Conservation (phyloP, 92 coral and sea anemone species). For the Virgularia gustaviana region DNA sequence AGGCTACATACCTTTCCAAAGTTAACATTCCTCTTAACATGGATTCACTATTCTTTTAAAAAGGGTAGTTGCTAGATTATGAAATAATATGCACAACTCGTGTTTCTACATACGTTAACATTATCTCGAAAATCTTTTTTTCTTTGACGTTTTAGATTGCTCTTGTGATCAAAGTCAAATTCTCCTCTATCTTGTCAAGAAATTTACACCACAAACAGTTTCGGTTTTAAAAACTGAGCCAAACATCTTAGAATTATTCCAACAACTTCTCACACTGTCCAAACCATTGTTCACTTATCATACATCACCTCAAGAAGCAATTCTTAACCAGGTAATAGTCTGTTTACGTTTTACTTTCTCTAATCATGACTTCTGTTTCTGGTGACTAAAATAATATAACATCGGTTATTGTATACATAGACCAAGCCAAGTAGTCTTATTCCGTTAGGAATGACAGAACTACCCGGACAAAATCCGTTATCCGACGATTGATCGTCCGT, state of each 20-base stretch:
- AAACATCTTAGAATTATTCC: slow-evolving; percentile 45
- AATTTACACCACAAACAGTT: slow-evolving; percentile 65
- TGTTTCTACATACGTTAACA: background rate
- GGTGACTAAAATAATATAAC: too few species aligned
- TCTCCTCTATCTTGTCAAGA: slow-evolving; percentile 45
- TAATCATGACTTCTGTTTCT: background rate
- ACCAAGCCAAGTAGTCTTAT: too few species aligned
- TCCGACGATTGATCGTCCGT: too few species aligned
- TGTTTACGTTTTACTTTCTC: background rate
- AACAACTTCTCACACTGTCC: slow-evolving; percentile 42
- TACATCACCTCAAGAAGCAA: slow-evolving; percentile 50
- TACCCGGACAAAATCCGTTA: too few species aligned
- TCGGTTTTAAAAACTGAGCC: slow-evolving; percentile 60
- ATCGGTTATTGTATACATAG: too few species aligned
- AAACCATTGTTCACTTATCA: slow-evolving; percentile 52
- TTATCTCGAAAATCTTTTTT: background rate
- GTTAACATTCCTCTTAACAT: too few species aligned
- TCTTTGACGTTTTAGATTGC: slow-evolving; percentile 1
- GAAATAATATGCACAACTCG: too few species aligned
- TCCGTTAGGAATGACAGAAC: too few species aligned
- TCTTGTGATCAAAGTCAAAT: slow-evolving; percentile 24
- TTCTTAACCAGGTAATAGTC: slow-evolving; percentile 65
- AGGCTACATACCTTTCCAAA: too few species aligned
- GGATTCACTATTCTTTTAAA: too few species aligned
- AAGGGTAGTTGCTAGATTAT: too few species aligned